A percentile compares a stretch with the other conserved stretches of the same genome.
These are phyloP conservation scores for Spisula subtruncata DNA, from an alignment of 2,888 invertebrate genomes.

Conservation along the genomic window DNA sequence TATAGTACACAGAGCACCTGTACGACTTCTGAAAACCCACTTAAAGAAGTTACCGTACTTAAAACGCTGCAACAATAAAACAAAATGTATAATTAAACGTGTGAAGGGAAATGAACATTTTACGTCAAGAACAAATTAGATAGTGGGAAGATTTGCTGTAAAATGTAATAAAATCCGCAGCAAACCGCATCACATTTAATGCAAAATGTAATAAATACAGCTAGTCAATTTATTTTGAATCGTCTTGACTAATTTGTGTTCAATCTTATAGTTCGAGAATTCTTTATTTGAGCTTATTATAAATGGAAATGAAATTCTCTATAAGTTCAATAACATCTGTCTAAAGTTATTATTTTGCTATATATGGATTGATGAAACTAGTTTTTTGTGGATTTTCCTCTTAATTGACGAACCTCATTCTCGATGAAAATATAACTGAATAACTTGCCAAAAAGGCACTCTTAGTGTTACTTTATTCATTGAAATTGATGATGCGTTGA, in stretches of 20 bases:
- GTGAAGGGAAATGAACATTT: neutral
- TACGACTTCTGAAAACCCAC: neutral
- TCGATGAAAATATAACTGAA: too few relatives aligned
- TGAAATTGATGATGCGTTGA: too few relatives aligned
- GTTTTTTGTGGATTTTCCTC: too few relatives aligned
- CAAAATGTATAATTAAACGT: neutral
- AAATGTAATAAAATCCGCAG: neutral
- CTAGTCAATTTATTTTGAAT: neutral
- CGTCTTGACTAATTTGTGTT: neutral
- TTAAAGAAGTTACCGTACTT: neutral
- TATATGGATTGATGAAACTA: too few relatives aligned
- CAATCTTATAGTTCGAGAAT: neutral
- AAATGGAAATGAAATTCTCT: too few relatives aligned
- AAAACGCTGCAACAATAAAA: neutral
- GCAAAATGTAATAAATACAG: slow-evolving; percentile 6
- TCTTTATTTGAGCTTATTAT: too few relatives aligned
- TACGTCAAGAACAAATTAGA: slow-evolving; percentile 13
- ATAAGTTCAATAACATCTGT: too few relatives aligned
- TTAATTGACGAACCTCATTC: too few relatives aligned
- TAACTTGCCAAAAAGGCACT: too few relatives aligned
- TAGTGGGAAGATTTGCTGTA: neutral
- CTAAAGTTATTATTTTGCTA: too few relatives aligned
- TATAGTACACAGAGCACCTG: neutral
- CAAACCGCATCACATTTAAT: neutral
- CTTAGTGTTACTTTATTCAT: too few relatives aligned